A percentile compares a stretch with the other conserved stretches of the same genome.
Conservation (phyloP, 1,140 invertebrate species). For the Drosophila nigrodunni region DNA sequence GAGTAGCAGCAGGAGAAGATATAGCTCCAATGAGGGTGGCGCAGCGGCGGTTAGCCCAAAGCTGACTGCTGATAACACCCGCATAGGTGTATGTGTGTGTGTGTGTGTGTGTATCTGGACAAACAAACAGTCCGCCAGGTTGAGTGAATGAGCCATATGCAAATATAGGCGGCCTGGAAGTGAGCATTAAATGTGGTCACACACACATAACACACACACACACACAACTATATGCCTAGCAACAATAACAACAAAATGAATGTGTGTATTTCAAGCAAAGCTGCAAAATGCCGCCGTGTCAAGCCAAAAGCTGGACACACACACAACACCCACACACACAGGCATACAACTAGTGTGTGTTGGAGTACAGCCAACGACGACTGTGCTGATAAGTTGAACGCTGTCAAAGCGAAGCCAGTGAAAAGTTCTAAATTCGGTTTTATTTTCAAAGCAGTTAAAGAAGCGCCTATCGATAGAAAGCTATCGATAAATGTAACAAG, state of each 20-base stretch:
- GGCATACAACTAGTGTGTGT: not conserved
- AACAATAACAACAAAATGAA: constrained; percentile 30
- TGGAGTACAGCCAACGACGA: constrained; percentile 13
- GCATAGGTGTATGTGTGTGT: constrained; percentile 50
- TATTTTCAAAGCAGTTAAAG: not conserved
- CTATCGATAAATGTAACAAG: constrained; percentile 1
- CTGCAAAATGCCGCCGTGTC: constrained; percentile 66
- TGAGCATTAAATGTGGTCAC: constrained; percentile 61
- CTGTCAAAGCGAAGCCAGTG: constrained; percentile 33
- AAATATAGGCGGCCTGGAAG: constrained; percentile 73
- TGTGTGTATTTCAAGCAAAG: constrained; percentile 42
- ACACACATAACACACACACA: constrained; percentile 47
- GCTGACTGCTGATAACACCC: constrained; percentile 78
- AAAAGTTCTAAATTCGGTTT: constrained; percentile 1
- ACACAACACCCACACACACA: constrained; percentile 7
- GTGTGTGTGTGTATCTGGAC: constrained; percentile 65
- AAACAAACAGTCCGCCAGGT: constrained; percentile 72
- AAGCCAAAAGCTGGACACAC: constrained; percentile 55
- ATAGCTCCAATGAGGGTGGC: constrained; percentile 19
- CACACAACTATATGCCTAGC: constrained; percentile 20
- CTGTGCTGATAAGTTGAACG: constrained; percentile 52
- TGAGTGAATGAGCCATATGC: constrained; percentile 82
- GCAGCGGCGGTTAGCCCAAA: constrained; percentile 60
- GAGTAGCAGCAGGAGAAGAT: not conserved
- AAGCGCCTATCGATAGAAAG: not conserved